phyloP scores from a whole-genome alignment of 1,140 invertebrate species.

The Drosophila neocordata region DNA sequence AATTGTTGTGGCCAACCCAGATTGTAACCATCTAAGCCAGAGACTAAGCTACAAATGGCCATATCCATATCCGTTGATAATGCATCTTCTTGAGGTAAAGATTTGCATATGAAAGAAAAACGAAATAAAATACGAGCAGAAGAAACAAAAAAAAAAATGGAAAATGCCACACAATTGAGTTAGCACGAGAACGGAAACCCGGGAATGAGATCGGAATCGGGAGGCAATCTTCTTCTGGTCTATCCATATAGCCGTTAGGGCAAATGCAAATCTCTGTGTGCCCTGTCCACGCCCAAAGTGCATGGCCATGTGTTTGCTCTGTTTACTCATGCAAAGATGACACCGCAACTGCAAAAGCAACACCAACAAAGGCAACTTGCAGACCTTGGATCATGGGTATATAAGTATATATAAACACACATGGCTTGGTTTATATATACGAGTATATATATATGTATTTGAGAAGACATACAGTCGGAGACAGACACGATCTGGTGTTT shows the following conservation, averaged over 20 bases:
- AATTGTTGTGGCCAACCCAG: not conserved
- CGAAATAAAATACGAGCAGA: constrained; percentile 30
- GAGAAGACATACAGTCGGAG: constrained; percentile 28
- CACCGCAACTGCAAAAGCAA: constrained; percentile 49
- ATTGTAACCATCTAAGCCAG: constrained; percentile 12
- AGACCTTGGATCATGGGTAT: constrained; percentile 1
- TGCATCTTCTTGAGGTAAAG: constrained; percentile 13
- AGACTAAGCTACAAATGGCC: constrained; percentile 28
- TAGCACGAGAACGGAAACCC: not conserved
- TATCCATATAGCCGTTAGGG: constrained; percentile 12
- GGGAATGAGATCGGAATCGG: not conserved
- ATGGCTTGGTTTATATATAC: not conserved
- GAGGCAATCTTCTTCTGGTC: not conserved
- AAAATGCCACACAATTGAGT: constrained; percentile 8
- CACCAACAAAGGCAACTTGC: not conserved
- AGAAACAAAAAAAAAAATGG: not conserved
- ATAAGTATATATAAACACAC: constrained; percentile 9
- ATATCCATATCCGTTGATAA: constrained; percentile 52
- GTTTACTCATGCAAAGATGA: constrained; percentile 69
- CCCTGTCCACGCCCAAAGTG: constrained; percentile 1
- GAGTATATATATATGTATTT: not conserved
- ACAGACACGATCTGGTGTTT: constrained; percentile 61
- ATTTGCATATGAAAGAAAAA: constrained; percentile 44
- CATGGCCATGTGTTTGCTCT: constrained; percentile 46
- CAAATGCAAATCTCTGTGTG: constrained; percentile 48